Base-by-base conservation (phyloP, 2,113 vertebrate species). In the Sardina pilchardus region DNA sequence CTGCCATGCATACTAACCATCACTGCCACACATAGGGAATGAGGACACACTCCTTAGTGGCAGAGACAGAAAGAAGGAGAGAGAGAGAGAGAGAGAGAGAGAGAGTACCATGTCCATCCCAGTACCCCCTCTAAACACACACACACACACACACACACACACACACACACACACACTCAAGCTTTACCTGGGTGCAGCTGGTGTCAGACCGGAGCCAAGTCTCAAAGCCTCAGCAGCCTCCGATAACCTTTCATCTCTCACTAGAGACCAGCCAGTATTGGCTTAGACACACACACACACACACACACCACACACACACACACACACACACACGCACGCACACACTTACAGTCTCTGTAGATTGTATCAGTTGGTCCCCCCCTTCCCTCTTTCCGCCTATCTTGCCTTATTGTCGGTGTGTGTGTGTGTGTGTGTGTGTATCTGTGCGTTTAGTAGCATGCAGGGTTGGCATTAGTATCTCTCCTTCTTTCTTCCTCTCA, bases 121-220 rank as follows among this genome's bases (percentile, higher is more conserved):
- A 78, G 71, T 17, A 1, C 30, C 16, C 30, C 16, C 30, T 75
- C 10, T 88, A 88, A 86, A 67, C n/a, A 71, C 63, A n/a, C 59
- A 71, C 19, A 71, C 9, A 59, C 16, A 83, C 81, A 50, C 2
- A 44, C 44, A 56, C 24, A 24, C 50, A 84, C 43, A 44, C 83
- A 14, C 53, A 84, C 26, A 75, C 80, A 83, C 50, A 71, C 36
- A 78, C 71, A 78, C 30, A 39, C 71, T 39, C 12, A 78, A 4
- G 14, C 10, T 78, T 78, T 78, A 78, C 71, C 71, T 78, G 71
- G 34, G 71, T 36, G 71, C 26, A 78, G 71, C 71, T 78, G 71
- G 82, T 86, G 90, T 81, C 83, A 47, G 85, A 67, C 82, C n/a
- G 75, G 44, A 84, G 87, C 85, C 14, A 90, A 89, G 89, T 87